These are phyloP conservation scores for Rhinoraja longicauda DNA, from an alignment of 2,797 vertebrate genomes.

Conservation along the genomic window DNA sequence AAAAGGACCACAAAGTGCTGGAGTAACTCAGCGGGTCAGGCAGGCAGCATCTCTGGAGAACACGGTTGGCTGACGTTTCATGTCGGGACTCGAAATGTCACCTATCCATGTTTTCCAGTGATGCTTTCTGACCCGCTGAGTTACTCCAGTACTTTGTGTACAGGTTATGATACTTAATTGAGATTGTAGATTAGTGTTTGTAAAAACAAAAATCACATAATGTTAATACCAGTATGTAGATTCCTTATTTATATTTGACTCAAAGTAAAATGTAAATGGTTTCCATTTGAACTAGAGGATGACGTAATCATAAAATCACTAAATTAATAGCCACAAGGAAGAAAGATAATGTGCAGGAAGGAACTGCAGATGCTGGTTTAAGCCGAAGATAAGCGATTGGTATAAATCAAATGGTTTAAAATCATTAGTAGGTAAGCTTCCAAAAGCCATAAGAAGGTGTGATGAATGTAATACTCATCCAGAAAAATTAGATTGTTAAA, in stretches of 20 bases:
- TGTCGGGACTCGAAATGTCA: no score
- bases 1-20: no score
- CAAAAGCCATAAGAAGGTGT: neutral
- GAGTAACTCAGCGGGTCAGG: no score
- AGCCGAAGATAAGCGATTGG: no score
- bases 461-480: neutral
- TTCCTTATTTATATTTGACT: neutral
- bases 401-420: neutral
- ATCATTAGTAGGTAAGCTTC: neutral
- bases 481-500: neutral
- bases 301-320: neutral
- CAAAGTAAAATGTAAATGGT: neutral
- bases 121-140: no score
- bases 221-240: neutral
- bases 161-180: neutral
- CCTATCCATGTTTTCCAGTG: no score
- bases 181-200: neutral
- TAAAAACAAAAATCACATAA: neutral
- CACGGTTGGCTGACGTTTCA: no score
- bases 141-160: no score
- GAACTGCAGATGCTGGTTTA: no score
- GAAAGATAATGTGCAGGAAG: neutral
- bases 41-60: no score
- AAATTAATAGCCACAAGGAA: neutral
- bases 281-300: neutral